Evolutionary conservation across 1,140 invertebrate species (phyloP).

Genomic region (Stratiolaelaps scimitus): DNA sequence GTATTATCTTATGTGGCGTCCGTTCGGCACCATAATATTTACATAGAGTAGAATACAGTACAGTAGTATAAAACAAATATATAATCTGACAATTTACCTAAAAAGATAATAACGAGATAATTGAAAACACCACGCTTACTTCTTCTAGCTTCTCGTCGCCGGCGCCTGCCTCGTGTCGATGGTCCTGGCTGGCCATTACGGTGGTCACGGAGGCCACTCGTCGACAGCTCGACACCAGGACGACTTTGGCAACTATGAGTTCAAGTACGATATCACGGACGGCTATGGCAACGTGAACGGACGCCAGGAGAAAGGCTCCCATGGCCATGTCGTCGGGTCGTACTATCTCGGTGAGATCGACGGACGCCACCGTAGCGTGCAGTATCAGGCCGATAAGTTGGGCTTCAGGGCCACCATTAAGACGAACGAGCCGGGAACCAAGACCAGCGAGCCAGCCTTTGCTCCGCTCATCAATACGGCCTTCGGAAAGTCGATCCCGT

Average conservation of each 20-base stretch:
- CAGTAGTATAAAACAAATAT: too few relatives aligned
- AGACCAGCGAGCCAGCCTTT: constrained; percentile 22
- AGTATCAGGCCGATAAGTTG: constrained; percentile 1
- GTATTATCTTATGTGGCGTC: too few relatives aligned
- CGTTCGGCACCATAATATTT: too few relatives aligned
- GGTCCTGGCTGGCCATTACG: neutral
- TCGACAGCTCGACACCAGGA: constrained; percentile 9
- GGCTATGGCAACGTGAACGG: constrained; percentile 26
- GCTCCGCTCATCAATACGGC: neutral
- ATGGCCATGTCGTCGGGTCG: neutral
- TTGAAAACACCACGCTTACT: neutral
- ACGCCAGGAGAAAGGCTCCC: constrained; percentile 4
- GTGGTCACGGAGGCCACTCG: neutral
- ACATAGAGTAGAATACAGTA: too few relatives aligned
- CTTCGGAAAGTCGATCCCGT: constrained; percentile 8
- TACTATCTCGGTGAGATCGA: constrained; percentile 23
- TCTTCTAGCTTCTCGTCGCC: neutral
- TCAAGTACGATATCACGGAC: constrained; percentile 25
- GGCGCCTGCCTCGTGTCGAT: neutral
- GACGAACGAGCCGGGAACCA: constrained; percentile 17
- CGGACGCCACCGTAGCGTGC: constrained; percentile 16
- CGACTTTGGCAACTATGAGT: constrained; percentile 1
- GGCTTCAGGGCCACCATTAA: constrained; percentile 15
- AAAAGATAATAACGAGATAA: too few relatives aligned
- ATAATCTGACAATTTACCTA: too few relatives aligned